Conservation (phyloP, 2,888 invertebrate genomes). For the Hermaeophaga mercurialis region DNA sequence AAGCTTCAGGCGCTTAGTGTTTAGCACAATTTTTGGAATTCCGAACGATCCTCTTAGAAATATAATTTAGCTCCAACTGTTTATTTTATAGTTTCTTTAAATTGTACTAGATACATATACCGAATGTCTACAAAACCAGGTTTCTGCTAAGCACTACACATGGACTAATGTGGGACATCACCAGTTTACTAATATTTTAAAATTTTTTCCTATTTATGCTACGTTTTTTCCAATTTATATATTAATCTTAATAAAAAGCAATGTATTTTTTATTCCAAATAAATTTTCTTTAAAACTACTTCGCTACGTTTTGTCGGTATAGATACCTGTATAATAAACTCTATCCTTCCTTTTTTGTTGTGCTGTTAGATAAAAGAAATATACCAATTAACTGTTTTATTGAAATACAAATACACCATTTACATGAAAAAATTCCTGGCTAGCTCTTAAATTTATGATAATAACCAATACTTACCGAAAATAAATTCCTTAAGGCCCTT, state of each 20-base stretch:
- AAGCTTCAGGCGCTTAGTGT: too few species aligned
- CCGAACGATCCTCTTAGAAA: too few species aligned
- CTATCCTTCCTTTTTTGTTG: constrained; percentile 64
- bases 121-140: not conserved
- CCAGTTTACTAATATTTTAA: too few species aligned
- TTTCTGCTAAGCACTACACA: not conserved
- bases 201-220: too few species aligned
- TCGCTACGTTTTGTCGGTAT: constrained; percentile 18
- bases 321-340: constrained; percentile 49
- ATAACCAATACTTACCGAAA: constrained; percentile 62
- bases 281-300: constrained; percentile 18
- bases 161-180: not conserved
- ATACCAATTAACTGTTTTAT: constrained; percentile 10
- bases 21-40: too few species aligned
- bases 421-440: not conserved
- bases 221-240: too few species aligned
- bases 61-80: too few species aligned
- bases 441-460: not conserved
- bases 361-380: constrained; percentile 55
- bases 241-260: too few species aligned
- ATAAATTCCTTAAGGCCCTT: constrained; percentile 81
- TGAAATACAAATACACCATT: not conserved
- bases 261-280: not conserved
- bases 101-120: not conserved
- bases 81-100: too few species aligned